Evolutionary conservation across 2,797 vertebrate species (phyloP).

Genomic region (Melopsittacus undulatus): DNA sequence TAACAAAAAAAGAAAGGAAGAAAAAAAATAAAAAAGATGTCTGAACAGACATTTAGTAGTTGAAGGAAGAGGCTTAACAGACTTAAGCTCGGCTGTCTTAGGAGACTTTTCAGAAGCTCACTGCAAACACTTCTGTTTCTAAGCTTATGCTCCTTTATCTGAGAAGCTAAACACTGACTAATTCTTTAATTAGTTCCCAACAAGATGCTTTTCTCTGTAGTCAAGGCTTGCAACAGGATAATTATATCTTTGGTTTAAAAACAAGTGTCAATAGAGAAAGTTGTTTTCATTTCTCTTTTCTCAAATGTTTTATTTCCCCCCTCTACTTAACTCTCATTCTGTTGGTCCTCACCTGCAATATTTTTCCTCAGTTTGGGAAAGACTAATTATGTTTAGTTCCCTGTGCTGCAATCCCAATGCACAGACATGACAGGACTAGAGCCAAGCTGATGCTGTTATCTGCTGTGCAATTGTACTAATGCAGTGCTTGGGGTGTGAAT

Average conservation of each 20-base stretch:
- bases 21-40: not conserved
- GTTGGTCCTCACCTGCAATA: not conserved
- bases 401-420: not conserved
- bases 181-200: conserved; percentile 63
- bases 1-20: not conserved
- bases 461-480: accelerated
- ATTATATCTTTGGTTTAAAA: conserved; percentile 44
- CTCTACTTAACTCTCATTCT: not conserved
- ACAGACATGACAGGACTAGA: not conserved
- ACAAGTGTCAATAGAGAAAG: conserved; percentile 39
- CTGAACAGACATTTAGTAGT: conserved; percentile 40
- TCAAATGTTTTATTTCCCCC: not conserved
- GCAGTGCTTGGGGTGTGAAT: not conserved
- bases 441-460: not conserved
- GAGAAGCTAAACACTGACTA: conserved; percentile 44
- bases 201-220: conserved; percentile 15
- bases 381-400: not conserved
- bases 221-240: conserved; percentile 24
- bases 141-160: conserved; percentile 56
- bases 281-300: conserved; percentile 34
- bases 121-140: conserved; percentile 46
- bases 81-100: conserved; percentile 44
- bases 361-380: not conserved
- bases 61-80: conserved; percentile 48
- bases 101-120: conserved; percentile 58